Conservation (phyloP, 2,888 invertebrate genomes). For the Epinotia ramella region DNA sequence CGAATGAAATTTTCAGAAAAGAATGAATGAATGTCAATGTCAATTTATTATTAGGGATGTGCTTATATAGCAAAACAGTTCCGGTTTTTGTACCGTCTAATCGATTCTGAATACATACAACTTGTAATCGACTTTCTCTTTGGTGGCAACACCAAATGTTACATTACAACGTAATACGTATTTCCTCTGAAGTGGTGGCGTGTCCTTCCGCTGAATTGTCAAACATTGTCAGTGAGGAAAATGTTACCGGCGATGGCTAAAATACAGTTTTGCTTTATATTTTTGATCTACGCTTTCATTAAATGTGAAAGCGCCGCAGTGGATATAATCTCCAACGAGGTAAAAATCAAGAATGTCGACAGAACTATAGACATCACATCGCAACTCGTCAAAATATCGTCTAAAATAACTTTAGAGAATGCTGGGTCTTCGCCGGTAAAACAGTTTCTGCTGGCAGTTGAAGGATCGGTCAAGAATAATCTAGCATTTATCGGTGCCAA, state of each 20-base stretch:
- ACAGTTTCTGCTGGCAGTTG: constrained; percentile 89
- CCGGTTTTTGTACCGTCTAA: constrained; percentile 13
- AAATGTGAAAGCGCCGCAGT: constrained; percentile 68
- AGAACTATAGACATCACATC: constrained; percentile 94
- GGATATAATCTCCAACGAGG: constrained; percentile 82
- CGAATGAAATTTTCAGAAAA: not conserved
- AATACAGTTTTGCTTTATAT: constrained; percentile 66
- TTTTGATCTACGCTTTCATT: constrained; percentile 65
- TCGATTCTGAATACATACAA: constrained; percentile 1
- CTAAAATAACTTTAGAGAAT: constrained; percentile 94
- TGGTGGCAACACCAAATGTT: constrained; percentile 29
- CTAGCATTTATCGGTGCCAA: constrained; percentile 91
- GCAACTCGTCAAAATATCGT: constrained; percentile 93
- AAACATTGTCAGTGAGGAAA: constrained; percentile 64
- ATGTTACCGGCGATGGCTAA: constrained; percentile 77
- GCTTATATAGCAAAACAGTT: not conserved
- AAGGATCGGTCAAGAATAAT: constrained; percentile 85
- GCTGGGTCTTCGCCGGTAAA: constrained; percentile 89
- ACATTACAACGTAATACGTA: constrained; percentile 22
- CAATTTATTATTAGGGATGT: constrained; percentile 12
- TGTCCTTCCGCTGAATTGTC: constrained; percentile 79
- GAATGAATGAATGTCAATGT: constrained; percentile 15
- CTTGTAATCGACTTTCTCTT: constrained; percentile 12
- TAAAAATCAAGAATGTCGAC: constrained; percentile 92
- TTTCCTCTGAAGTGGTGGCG: constrained; percentile 64